Evolutionary conservation across 1,140 invertebrate genomes (phyloP), one percentile per base, ranked within the genome.

Genomic region (Anoplolepis gracilipes): DNA sequence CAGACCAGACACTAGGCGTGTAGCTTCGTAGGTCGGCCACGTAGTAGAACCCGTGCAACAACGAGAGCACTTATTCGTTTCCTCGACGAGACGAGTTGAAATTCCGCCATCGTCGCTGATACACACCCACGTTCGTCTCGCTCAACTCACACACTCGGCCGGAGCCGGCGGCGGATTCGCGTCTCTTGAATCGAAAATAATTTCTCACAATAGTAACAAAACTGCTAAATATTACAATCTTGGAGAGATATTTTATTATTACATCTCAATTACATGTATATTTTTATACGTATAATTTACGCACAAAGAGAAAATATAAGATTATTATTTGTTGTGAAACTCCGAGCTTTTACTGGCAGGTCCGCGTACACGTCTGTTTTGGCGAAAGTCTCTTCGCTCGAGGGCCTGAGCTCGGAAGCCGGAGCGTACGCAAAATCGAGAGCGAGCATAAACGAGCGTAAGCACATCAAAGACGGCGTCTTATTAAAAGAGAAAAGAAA

Each of bases 401-500:
- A 25, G 25, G 19, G n/a, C 33, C 4, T n/a, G 57, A 33, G 55
- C 36, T 36, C 16, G 79, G 36, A 55, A 81, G 75, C 22, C 77
- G 36, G 25, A 19, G 57, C 73, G 39, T 69, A 55, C 39, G 65
- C 28, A 46, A 59, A 82, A 67, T 59, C 61, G 67, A 65, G 25
- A 33, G 82, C 55, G 64, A 64, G 36, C 53, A 69, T 76, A 88
- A 87, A 73, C 57, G 70, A 70, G 76, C 72, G 69, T 86, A 67
- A 85, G 67, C 36, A 86, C 77, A 86, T 88, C 72, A 89, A 88
- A 89, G 69, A 69, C 77, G 55, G 57, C 55, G 77, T 39, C 59
- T 69, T 89, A 84, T 82, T 86, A 88, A 89, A 88, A n/a, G 25
- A 28, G 39, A 42, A 19, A 42, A 28, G 13, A 2, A 36, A 65